Evolutionary conservation across 2,888 invertebrate genomes (phyloP).

Genomic region (Seira ritae): DNA sequence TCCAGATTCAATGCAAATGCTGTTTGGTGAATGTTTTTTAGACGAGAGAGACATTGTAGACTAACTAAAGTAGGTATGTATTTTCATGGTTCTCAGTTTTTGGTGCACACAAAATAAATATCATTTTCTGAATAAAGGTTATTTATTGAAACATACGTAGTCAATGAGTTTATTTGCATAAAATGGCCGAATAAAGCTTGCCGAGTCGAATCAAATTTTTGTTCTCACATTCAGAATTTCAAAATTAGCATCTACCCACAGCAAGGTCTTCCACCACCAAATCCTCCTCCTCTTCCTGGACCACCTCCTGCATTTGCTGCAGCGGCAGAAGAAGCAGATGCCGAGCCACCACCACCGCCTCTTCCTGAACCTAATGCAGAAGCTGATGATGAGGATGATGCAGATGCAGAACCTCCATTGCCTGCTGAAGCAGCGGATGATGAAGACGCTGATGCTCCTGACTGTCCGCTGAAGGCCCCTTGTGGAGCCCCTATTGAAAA

Average conservation of each 20-base stretch:
- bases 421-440: conserved; percentile 45
- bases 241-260: conserved; percentile 41
- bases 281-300: conserved; percentile 22
- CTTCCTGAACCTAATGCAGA: conserved; percentile 38
- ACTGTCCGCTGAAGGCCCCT: too few species aligned
- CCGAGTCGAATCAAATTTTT: too few species aligned
- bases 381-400: conserved; percentile 40
- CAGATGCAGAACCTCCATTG: conserved; percentile 32
- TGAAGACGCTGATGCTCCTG: conserved; percentile 39
- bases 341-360: conserved; percentile 36
- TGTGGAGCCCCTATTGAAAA: not conserved
- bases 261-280: conserved; percentile 38
- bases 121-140: too few species aligned
- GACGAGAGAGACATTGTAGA: too few species aligned
- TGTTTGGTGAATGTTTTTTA: too few species aligned
- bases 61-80: too few species aligned
- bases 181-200: too few species aligned
- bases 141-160: too few species aligned
- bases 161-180: too few species aligned
- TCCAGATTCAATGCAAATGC: too few species aligned
- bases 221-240: too few species aligned
- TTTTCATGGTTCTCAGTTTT: conserved; percentile 30
- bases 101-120: conserved; percentile 45
- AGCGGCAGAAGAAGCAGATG: conserved; percentile 33
- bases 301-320: conserved; percentile 31